A percentile compares a stretch with the other conserved stretches of the same genome.
Evolutionary conservation across 2,797 vertebrate species (phyloP).

Genomic region (Pipistrellus pipistrellus): DNA sequence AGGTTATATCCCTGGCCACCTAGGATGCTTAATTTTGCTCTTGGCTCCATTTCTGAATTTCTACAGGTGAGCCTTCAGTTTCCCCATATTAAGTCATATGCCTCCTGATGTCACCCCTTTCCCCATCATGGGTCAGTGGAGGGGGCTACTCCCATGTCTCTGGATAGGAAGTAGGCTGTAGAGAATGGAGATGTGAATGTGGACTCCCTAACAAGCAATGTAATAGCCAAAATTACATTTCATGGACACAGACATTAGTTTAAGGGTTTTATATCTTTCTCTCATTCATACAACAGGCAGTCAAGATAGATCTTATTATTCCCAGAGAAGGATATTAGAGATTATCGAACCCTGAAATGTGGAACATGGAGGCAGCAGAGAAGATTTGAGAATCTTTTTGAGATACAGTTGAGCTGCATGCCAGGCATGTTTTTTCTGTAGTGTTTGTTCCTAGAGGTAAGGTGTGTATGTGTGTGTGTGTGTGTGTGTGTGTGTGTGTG

Average conservation of each 20-base stretch:
- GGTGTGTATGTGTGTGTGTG: accelerated
- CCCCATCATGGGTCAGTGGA: background rate
- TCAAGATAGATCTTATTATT: background rate
- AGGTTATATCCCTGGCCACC: background rate
- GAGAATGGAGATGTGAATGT: background rate
- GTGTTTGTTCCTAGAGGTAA: background rate
- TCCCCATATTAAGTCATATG: background rate
- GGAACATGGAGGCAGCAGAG: background rate
- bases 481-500: background rate
- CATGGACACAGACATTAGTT: background rate
- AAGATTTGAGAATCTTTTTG: background rate
- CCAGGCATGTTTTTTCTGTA: background rate
- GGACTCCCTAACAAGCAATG: background rate
- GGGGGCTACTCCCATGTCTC: background rate
- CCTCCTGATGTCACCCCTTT: background rate
- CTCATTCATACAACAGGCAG: background rate
- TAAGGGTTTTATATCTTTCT: background rate
- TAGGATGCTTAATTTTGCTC: background rate
- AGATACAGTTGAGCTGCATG: background rate
- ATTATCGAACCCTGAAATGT: background rate
- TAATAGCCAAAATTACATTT: background rate
- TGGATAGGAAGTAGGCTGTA: background rate
- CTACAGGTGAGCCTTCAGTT: background rate
- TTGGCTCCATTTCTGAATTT: background rate
- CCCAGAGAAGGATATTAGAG: background rate